Base-by-base conservation (phyloP, 2,797 vertebrate genomes). In the Syngnathus rostellatus region DNA sequence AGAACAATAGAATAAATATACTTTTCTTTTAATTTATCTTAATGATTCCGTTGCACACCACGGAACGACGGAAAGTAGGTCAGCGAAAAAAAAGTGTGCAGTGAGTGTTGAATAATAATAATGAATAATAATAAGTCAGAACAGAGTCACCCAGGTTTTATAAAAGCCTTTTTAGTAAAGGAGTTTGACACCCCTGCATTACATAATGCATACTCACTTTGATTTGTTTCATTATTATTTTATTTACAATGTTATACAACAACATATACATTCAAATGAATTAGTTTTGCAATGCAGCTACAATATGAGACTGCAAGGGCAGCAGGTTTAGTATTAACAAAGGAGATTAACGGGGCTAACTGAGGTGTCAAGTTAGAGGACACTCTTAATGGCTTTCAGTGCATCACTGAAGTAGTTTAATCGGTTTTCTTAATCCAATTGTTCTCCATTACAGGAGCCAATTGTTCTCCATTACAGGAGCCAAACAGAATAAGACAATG, bases 271-370 rank as follows among this genome's bases (percentile, higher is more conserved):
- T 11, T 19, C 10, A 53, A n/a, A 53, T 10, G n/a, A 53, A 21
- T n/a, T 21, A 53, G n/a, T 21, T 53, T 2, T 38, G 31, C 2
- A 58, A 58, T 37, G 14, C 39, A 25, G 39, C 11, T 21, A 41
- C 9, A 3, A 39, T 61, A 41, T 25, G 7, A 62, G 41, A 45
- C 21, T 62, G 60, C 60, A 80, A 78, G 70, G 63, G 48, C 81
- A 90, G 90, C 90, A 88, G 74, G 78, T 81, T 72, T 69, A 9
- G 77, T 76, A 89, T 91, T 90, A 89, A 80, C 76, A 80, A 82
- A 82, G 73, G 41, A 69, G 88, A 89, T 91, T 88, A 90, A 71
- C 65, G 77, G 82, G 80, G 83, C 85, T 85, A 74, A 76, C 77
- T 78, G 75, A 87, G 80, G 81, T 86, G 83, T 83, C 77, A 83